These are phyloP conservation scores for Mormyrus lacerda DNA, from an alignment of 2,113 vertebrate species.

Conservation along the genomic window DNA sequence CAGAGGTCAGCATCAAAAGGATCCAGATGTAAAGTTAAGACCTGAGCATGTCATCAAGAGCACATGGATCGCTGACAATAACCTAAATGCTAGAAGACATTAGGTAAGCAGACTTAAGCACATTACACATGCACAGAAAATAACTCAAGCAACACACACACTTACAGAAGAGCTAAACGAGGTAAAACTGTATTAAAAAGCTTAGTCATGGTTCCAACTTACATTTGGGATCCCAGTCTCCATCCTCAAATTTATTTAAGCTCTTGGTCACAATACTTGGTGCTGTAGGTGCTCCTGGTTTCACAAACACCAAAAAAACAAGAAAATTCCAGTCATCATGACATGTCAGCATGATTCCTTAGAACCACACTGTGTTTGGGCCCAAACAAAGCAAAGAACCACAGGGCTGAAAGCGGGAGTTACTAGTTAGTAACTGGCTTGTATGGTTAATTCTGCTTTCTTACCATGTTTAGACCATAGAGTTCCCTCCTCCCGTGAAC, in stretches of 20 bases:
- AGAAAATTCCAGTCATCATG: neutral
- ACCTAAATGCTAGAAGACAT: neutral
- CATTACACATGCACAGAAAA: neutral
- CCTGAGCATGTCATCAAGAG: neutral
- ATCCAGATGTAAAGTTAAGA: neutral
- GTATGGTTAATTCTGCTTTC: neutral
- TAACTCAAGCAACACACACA: neutral
- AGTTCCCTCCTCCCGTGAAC: constrained; percentile 28
- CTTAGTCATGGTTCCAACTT: constrained; percentile 18
- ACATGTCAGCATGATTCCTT: no score
- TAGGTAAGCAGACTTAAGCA: neutral
- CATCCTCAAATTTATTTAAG: constrained; percentile 24
- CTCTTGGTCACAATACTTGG: constrained; percentile 10
- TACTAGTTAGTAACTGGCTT: neutral
- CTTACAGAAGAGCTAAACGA: neutral
- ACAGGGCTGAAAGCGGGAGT: neutral
- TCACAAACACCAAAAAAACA: neutral
- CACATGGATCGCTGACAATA: neutral
- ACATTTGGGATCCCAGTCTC: constrained; percentile 38
- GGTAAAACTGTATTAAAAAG: neutral
- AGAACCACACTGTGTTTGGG: neutral
- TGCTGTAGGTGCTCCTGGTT: neutral
- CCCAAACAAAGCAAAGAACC: neutral
- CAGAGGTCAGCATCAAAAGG: neutral
- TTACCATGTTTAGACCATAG: constrained; percentile 47